Evolutionary conservation across 2,113 vertebrate genomes (phyloP).

Genomic region (Ochotona curzoniae): DNA sequence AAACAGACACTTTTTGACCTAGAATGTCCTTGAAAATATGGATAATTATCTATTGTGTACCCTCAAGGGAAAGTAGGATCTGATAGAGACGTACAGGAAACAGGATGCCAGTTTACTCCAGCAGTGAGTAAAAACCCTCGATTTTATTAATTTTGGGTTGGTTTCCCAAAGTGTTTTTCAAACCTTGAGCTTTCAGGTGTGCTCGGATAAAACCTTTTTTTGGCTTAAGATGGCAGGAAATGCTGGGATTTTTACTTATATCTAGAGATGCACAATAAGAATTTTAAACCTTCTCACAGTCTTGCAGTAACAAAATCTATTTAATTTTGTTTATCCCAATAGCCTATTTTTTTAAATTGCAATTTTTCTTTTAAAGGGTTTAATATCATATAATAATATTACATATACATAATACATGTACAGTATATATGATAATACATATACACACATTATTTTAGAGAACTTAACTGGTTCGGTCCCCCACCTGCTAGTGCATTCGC

Average conservation of each 20-base stretch:
- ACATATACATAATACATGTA: too few species aligned
- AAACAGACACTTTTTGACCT: conserved; percentile 52
- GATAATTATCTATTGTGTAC: not conserved
- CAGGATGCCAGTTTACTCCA: not conserved
- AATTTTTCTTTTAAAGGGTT: not conserved
- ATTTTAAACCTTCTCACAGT: conserved; percentile 18
- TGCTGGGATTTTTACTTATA: not conserved
- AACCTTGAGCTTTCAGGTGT: not conserved
- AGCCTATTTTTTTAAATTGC: not conserved
- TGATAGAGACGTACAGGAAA: not conserved
- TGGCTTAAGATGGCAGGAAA: not conserved
- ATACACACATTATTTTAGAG: too few species aligned
- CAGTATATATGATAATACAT: too few species aligned
- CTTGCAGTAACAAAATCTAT: not conserved
- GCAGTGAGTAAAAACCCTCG: not conserved
- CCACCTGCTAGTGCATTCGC: too few species aligned
- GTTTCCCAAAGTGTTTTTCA: conserved; percentile 37
- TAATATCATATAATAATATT: too few species aligned
- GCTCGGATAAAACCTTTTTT: not conserved
- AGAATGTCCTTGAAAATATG: conserved; percentile 59
- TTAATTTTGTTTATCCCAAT: not conserved
- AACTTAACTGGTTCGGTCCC: too few species aligned
- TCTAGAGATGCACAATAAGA: not conserved
- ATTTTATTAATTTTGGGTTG: conserved; percentile 10
- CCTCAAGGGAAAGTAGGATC: not conserved